Evolutionary conservation across 30 jellyfish, hydroid and myxozoan species (phyloP).

Genomic region (Pseudorhiza aurosa): DNA sequence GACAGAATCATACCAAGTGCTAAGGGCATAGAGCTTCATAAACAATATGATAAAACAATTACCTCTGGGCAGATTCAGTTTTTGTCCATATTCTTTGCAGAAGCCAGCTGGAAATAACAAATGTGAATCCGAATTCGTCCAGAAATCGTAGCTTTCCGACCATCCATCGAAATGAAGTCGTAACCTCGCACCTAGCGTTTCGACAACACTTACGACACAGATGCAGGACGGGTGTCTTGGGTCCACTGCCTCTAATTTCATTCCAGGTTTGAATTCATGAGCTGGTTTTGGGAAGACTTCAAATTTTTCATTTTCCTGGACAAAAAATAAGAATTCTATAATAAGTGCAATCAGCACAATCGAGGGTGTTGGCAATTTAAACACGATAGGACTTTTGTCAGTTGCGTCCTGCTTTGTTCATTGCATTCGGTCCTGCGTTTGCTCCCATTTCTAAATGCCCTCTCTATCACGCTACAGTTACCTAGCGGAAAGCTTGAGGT

Average conservation of each 20-base stretch:
- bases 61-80: slow-evolving; percentile 93
- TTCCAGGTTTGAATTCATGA: slow-evolving; percentile 73
- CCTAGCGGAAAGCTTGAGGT: too few relatives aligned
- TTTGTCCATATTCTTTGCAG: slow-evolving; percentile 65
- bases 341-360: too few relatives aligned
- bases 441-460: too few relatives aligned
- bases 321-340: not conserved
- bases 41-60: too few relatives aligned
- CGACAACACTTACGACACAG: slow-evolving; percentile 94
- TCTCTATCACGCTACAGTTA: too few relatives aligned
- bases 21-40: too few relatives aligned
- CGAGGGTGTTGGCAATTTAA: too few relatives aligned
- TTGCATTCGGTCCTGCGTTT: too few relatives aligned
- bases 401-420: too few relatives aligned
- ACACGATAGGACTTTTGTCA: too few relatives aligned
- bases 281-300: slow-evolving; percentile 77
- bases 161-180: slow-evolving; percentile 98
- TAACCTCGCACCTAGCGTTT: slow-evolving; percentile 90
- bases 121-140: slow-evolving; percentile 96
- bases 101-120: slow-evolving; percentile 93
- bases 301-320: slow-evolving; percentile 88
- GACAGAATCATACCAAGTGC: too few relatives aligned
- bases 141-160: slow-evolving; percentile 97
- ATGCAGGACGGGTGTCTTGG: slow-evolving; percentile 96
- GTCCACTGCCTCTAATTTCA: slow-evolving; percentile 98